Percentiles rank a stretch among this genome's conserved stretches.
phyloP scores from a whole-genome alignment of 2,888 invertebrate species.

The Drosophila picticornis region DNA sequence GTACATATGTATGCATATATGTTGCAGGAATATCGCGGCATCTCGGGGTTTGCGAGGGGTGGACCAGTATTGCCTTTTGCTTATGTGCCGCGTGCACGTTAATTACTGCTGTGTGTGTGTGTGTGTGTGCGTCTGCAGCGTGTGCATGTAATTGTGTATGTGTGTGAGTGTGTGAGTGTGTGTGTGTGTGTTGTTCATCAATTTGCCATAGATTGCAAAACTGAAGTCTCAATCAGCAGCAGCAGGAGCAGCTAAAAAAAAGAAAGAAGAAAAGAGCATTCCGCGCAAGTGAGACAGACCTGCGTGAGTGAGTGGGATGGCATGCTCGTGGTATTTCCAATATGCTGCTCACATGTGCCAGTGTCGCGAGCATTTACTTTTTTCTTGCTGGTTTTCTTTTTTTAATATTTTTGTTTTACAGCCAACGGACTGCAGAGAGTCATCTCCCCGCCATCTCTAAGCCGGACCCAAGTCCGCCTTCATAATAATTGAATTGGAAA shows the following conservation, averaged over 20 bases:
- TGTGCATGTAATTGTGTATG: conserved; percentile 5
- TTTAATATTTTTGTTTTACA: conserved; percentile 17
- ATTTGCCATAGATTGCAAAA: conserved; percentile 78
- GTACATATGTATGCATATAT: conserved; percentile 11
- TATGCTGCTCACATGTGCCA: conserved; percentile 65
- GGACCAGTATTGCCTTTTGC: conserved; percentile 31
- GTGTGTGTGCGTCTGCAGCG: conserved; percentile 17
- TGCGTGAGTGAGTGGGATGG: conserved; percentile 26
- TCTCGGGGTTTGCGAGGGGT: neutral
- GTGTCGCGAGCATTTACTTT: conserved; percentile 68
- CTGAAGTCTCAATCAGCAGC: conserved; percentile 75
- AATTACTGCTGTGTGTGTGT: conserved; percentile 65
- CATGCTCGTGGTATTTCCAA: conserved; percentile 36
- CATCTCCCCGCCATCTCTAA: neutral
- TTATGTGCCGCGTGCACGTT: conserved; percentile 79
- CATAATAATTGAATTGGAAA: conserved; percentile 79
- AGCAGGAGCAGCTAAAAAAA: conserved; percentile 17
- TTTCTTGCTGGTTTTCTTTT: conserved; percentile 6
- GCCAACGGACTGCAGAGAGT: conserved; percentile 38
- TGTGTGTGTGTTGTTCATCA: conserved; percentile 70
- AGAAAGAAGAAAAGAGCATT: conserved; percentile 1
- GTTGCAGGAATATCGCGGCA: conserved; percentile 5
- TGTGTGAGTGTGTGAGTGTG: conserved; percentile 29
- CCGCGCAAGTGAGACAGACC: conserved; percentile 19
- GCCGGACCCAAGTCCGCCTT: conserved; percentile 38